Conservation (phyloP, 2,113 vertebrate species). For the Pterocles gutturalis region DNA sequence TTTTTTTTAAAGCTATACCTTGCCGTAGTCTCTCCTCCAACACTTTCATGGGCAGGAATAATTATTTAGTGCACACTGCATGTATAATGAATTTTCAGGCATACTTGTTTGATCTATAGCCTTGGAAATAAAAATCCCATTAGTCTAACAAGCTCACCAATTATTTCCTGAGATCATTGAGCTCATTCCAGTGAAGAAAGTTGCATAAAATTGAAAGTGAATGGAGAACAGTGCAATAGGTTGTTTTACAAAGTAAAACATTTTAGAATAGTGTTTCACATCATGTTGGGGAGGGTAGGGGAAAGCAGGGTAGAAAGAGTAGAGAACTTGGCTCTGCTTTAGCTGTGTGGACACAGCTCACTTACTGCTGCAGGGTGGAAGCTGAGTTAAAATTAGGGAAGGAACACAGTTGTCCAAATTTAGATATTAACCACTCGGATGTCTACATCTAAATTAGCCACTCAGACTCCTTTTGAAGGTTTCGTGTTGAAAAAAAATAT, state of each 20-base stretch:
- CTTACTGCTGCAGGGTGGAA: neutral
- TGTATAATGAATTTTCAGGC: slow-evolving; percentile 65
- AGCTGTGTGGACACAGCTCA: neutral
- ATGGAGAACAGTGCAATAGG: neutral
- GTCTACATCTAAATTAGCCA: neutral
- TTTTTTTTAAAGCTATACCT: slow-evolving; percentile 32
- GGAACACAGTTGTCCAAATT: neutral
- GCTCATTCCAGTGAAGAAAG: slow-evolving; percentile 1
- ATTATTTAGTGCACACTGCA: slow-evolving; percentile 59
- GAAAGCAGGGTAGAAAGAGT: neutral
- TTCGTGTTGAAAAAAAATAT: neutral
- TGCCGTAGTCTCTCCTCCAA: slow-evolving; percentile 50
- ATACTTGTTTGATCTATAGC: slow-evolving; percentile 69
- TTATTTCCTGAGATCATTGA: slow-evolving; percentile 52
- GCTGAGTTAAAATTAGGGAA: neutral
- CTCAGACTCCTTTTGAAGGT: neutral
- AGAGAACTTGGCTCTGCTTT: neutral
- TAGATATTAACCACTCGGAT: neutral
- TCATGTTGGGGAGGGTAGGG: neutral
- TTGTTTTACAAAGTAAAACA: slow-evolving; percentile 29
- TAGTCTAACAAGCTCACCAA: slow-evolving; percentile 71
- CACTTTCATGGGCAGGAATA: slow-evolving; percentile 38
- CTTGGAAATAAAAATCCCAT: slow-evolving; percentile 72
- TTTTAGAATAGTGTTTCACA: slow-evolving; percentile 3
- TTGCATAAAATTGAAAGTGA: slow-evolving; percentile 53